Evolutionary conservation across 2,113 vertebrate species (phyloP).

Genomic region (Calidris pugnax): DNA sequence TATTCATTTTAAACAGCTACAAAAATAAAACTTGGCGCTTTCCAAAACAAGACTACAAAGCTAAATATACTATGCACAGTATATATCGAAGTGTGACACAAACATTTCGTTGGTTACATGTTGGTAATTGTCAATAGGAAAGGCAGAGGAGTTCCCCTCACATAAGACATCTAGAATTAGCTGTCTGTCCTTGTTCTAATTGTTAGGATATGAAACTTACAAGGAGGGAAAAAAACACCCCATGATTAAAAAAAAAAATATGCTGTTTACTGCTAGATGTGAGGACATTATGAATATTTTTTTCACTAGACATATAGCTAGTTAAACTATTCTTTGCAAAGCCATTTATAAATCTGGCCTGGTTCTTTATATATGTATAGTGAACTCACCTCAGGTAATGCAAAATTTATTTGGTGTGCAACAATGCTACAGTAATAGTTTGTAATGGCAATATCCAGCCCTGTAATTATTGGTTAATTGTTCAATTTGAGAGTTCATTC

Average conservation of each 20-base stretch:
- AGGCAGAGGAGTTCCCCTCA: not conserved
- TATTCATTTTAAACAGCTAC: constrained; percentile 20
- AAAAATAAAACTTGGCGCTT: constrained; percentile 23
- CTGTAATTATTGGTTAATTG: not conserved
- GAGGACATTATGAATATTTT: not conserved
- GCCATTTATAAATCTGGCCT: not conserved
- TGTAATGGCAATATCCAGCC: not conserved
- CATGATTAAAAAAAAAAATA: not conserved
- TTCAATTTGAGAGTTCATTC: not conserved
- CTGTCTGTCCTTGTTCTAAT: not conserved
- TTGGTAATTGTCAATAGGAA: not conserved
- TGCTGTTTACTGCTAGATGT: not conserved
- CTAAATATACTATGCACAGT: not conserved
- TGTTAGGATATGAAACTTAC: not conserved
- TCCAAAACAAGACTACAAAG: not conserved
- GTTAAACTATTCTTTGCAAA: not conserved
- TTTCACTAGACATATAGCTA: not conserved
- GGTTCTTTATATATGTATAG: not conserved
- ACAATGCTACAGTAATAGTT: not conserved
- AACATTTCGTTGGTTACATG: not conserved
- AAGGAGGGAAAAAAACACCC: rapidly evolving
- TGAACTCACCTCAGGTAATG: not conserved
- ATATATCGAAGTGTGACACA: not conserved
- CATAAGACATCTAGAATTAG: not conserved
- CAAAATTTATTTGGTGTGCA: not conserved